Evolutionary conservation across 2,888 invertebrate species (phyloP).

Genomic region (Trachelus troglodyta): DNA sequence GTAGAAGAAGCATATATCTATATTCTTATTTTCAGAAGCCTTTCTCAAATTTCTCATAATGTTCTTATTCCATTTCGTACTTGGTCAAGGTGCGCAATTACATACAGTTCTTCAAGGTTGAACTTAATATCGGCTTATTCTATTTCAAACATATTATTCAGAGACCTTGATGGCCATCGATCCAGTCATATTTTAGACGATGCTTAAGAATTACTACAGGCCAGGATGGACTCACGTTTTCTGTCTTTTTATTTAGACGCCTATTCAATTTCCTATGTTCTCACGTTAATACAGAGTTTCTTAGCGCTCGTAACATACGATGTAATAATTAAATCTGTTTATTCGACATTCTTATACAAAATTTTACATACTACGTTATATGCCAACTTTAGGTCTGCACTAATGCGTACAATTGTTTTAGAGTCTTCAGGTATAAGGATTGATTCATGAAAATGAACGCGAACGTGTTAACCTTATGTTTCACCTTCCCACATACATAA

Average conservation of each 20-base stretch:
- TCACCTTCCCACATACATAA: not conserved
- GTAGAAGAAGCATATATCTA: no score
- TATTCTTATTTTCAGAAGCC: not conserved
- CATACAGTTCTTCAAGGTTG: not conserved
- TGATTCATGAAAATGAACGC: not conserved
- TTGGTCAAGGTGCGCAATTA: not conserved
- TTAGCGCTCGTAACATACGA: no score
- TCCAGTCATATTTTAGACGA: not conserved
- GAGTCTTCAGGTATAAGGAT: not conserved
- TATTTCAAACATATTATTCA: not conserved
- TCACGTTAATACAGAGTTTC: no score
- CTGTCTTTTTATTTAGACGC: not conserved
- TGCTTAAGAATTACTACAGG: not conserved
- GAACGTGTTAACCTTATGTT: not conserved
- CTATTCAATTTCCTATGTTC: no score
- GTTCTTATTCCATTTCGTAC: not conserved
- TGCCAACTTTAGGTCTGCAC: not conserved
- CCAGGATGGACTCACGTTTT: not conserved
- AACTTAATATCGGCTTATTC: not conserved
- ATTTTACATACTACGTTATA: not conserved
- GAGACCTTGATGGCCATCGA: not conserved
- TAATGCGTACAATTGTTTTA: not conserved
- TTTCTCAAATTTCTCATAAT: not conserved
- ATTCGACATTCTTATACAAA: not conserved
- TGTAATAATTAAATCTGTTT: not conserved